Evolutionary conservation across 2,888 invertebrate genomes (phyloP).

Genomic region (Callinectes sapidus): DNA sequence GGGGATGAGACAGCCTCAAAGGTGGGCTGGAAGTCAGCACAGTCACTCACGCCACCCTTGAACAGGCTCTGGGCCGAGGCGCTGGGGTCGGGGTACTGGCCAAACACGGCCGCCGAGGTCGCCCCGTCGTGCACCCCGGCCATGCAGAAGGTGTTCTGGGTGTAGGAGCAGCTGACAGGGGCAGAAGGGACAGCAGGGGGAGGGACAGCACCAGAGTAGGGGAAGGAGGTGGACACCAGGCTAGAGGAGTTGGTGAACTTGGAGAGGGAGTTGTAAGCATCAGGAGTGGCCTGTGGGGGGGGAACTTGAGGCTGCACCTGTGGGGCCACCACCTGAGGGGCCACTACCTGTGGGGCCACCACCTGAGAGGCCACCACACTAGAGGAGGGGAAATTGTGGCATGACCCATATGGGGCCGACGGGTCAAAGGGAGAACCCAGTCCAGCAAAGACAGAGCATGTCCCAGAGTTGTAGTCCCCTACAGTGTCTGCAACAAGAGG

Average conservation of each 20-base stretch:
- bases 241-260: constrained; percentile 65
- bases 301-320: constrained; percentile 61
- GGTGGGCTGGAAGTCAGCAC: constrained; percentile 63
- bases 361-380: constrained; percentile 52
- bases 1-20: constrained; percentile 66
- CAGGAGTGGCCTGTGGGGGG: constrained; percentile 57
- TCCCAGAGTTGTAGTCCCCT: constrained; percentile 70
- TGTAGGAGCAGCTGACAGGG: constrained; percentile 62
- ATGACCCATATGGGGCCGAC: constrained; percentile 60
- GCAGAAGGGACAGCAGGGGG: constrained; percentile 43
- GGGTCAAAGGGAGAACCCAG: constrained; percentile 64
- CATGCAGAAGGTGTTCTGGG: constrained; percentile 67
- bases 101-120: constrained; percentile 53
- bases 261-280: constrained; percentile 64
- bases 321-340: constrained; percentile 52
- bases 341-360: constrained; percentile 50
- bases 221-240: constrained; percentile 62
- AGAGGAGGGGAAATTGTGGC: constrained; percentile 60
- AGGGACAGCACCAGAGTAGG: constrained; percentile 63
- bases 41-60: constrained; percentile 58
- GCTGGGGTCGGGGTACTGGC: constrained; percentile 59
- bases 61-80: constrained; percentile 55
- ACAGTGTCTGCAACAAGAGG: constrained; percentile 67
- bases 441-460: constrained; percentile 68
- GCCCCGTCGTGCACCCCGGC: constrained; percentile 60